Percentiles rank a stretch among this genome's conserved stretches.
These are phyloP conservation scores for Sinocyclocheilus maitianheensis DNA, from an alignment of 2,113 vertebrate species.

Conservation along the genomic window DNA sequence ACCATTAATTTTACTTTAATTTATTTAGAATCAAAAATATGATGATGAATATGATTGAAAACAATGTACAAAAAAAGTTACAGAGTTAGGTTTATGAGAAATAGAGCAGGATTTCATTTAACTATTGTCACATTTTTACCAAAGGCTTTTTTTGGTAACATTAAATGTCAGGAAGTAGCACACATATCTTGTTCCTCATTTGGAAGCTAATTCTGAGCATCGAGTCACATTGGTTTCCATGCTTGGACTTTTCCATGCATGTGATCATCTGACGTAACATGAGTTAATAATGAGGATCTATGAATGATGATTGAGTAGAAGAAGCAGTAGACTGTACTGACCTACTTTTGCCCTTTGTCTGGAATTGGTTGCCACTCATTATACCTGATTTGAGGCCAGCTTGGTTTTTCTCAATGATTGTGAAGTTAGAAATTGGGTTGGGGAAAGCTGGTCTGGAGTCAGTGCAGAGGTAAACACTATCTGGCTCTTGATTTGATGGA, in stretches of 20 bases:
- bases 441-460: not conserved
- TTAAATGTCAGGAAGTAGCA: slow-evolving; percentile 38
- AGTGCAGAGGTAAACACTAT: not conserved
- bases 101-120: not conserved
- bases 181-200: slow-evolving; percentile 3
- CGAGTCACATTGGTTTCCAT: slow-evolving; percentile 45
- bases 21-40: not conserved
- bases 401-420: not conserved
- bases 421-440: not conserved
- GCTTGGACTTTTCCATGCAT: slow-evolving; percentile 46
- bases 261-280: slow-evolving; percentile 45
- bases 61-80: not conserved
- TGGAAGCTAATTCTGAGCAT: slow-evolving; percentile 32
- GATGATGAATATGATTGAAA: not conserved
- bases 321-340: slow-evolving; percentile 19
- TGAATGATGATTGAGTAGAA: slow-evolving; percentile 36
- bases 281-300: slow-evolving; percentile 24
- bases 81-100: not conserved
- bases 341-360: slow-evolving; percentile 18
- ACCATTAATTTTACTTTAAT: no score
- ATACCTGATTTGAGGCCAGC: not conserved
- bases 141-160: not conserved
- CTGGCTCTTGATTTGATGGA: not conserved
- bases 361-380: slow-evolving; percentile 2
- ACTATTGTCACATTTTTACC: slow-evolving; percentile 16